Conservation (phyloP, 2,113 vertebrate genomes). For the Deroptyus accipitrinus region DNA sequence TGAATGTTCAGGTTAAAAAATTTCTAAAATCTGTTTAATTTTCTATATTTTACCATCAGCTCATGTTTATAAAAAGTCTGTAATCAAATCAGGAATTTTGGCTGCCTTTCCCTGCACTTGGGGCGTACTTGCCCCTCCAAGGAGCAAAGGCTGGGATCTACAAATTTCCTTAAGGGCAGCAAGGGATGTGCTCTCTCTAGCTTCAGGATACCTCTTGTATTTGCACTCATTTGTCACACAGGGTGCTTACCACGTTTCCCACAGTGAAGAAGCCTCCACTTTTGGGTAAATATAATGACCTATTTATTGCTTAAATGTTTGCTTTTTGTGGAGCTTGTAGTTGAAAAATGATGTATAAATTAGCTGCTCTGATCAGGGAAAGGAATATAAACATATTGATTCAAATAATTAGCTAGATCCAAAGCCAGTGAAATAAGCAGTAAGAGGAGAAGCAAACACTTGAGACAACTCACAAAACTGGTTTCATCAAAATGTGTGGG, state of each 20-base stretch:
- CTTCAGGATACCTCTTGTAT: background rate
- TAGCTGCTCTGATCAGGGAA: background rate
- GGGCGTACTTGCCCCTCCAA: background rate
- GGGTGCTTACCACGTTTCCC: background rate
- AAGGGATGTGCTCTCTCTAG: fast-evolving
- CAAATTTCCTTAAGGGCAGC: background rate
- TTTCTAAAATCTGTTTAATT: background rate
- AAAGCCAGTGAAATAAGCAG: background rate
- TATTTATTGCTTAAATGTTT: background rate
- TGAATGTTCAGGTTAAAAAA: background rate
- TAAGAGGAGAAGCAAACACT: background rate
- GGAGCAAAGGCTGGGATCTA: background rate
- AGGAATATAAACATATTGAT: background rate
- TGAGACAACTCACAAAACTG: background rate
- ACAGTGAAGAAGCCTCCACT: background rate
- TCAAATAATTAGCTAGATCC: background rate
- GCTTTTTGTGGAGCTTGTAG: background rate
- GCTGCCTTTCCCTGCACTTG: background rate
- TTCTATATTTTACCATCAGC: background rate
- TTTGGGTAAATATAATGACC: background rate
- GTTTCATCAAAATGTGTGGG: background rate
- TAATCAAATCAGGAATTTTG: background rate
- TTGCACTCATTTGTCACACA: background rate
- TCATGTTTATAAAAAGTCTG: background rate
- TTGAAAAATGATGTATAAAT: background rate